Base-by-base conservation (phyloP, 2,888 invertebrate species). In the Drosophila neotestacea region DNA sequence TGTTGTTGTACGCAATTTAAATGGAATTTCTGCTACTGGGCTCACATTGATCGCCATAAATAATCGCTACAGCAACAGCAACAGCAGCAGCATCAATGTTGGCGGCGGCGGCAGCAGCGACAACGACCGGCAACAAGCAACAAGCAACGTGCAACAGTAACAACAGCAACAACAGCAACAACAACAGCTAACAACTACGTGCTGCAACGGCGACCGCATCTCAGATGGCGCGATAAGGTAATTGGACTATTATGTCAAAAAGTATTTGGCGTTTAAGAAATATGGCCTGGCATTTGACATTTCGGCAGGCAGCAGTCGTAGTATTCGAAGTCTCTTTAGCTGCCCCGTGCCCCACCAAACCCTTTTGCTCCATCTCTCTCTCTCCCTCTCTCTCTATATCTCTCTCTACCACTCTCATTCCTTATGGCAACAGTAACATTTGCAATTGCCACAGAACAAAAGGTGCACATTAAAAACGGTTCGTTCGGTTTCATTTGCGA, bases 211-310 rank as follows among this genome's bases (percentile, higher is more conserved):
- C 81, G 82, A 82, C 82, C 88, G 88, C 88, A 86, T 85, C 91
- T 88, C 75, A 87, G 90, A 90, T 90, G 90, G 91, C 89, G 91
- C 91, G 91, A 91, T 91, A 91, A 91, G 91, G 91, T 91, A 91
- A 91, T 91, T 91, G 91, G 91, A 91, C 91, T 91, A 91, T 91
- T 91, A 91, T 91, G 91, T 91, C 91, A 91, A 91, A 91, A 91
- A 91, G 91, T 90, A 91, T 91, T 91, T 91, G 91, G 91, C 91
- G 85, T 89, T 87, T 87, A 90, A 89, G 90, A 91, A 91, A 90
- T 91, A 91, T 91, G 90, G 90, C 86, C 90, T 90, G 91, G 90
- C 91, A 91, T 90, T 90, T 90, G 91, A 86, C 86, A 86, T 86
- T 88, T 82, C 88, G 87, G 87, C 85, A 83, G 87, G 81, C 81